phyloP scores from a whole-genome alignment of 2,888 invertebrate genomes.

The Aquatica leii region DNA sequence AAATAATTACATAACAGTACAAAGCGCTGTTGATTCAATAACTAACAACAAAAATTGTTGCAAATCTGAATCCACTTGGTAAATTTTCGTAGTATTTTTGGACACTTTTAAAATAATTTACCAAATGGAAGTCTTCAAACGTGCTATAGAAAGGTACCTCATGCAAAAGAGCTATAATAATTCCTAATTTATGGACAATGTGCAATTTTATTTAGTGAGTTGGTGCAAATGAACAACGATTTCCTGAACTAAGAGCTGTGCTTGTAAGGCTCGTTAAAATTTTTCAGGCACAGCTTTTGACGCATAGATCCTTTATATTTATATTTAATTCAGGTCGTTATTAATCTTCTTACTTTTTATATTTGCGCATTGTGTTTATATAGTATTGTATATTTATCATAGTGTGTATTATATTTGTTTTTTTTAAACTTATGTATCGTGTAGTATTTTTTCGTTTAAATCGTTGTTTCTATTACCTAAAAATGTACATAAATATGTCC shows the following conservation, averaged over 20 bases:
- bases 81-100: background rate
- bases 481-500: constrained; percentile 4
- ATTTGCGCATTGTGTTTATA: constrained; percentile 40
- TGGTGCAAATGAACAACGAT: constrained; percentile 51
- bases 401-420: constrained; percentile 28
- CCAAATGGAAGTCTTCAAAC: constrained; percentile 42
- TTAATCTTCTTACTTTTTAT: constrained; percentile 34
- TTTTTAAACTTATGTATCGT: constrained; percentile 24
- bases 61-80: constrained; percentile 22
- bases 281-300: background rate
- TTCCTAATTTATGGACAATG: constrained; percentile 56
- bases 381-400: constrained; percentile 38
- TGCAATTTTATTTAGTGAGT: constrained; percentile 56
- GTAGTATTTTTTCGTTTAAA: background rate
- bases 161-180: constrained; percentile 49
- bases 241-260: constrained; percentile 14
- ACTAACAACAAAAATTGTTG: constrained; percentile 9
- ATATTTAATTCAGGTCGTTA: constrained; percentile 41
- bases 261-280: constrained; percentile 9
- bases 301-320: constrained; percentile 3
- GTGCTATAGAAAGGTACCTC: constrained; percentile 62
- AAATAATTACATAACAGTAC: background rate
- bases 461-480: constrained; percentile 23
- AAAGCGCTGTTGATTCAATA: constrained; percentile 3
- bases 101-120: constrained; percentile 13